Conservation (phyloP, 2,888 invertebrate species). For the Agrotis segetum region DNA sequence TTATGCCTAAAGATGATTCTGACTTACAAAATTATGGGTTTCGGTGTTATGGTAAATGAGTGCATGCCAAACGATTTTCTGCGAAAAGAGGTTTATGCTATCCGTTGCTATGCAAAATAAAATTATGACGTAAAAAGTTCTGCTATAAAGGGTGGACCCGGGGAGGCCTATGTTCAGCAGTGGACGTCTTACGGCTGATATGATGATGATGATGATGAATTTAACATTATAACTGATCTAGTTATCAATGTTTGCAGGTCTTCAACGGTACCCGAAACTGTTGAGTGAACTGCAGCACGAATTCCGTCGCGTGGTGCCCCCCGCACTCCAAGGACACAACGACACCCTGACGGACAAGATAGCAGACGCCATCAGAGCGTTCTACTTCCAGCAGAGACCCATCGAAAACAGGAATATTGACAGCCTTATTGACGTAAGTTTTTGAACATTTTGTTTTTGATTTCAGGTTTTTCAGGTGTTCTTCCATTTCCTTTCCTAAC, state of each 20-base stretch:
- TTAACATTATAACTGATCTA: too few species aligned
- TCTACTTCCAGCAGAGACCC: constrained; percentile 91
- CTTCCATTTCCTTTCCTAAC: not conserved
- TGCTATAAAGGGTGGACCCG: too few species aligned
- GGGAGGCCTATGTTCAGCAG: too few species aligned
- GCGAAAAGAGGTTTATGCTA: too few species aligned
- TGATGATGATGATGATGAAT: too few species aligned
- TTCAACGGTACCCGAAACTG: constrained; percentile 91
- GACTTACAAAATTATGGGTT: too few species aligned
- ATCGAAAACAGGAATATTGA: constrained; percentile 90
- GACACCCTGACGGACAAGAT: constrained; percentile 74
- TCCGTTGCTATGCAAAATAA: too few species aligned
- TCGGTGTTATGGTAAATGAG: too few species aligned
- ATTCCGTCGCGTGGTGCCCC: constrained; percentile 91
- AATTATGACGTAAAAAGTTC: too few species aligned
- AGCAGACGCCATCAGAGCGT: constrained; percentile 88
- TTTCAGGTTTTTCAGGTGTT: not conserved
- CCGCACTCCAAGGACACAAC: constrained; percentile 84
- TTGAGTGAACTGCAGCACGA: constrained; percentile 90
- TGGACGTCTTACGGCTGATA: too few species aligned
- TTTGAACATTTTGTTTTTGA: not conserved
- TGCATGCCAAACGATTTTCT: too few species aligned
- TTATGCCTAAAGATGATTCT: too few species aligned
- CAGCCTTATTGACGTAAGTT: constrained; percentile 90
- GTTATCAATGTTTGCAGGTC: constrained; percentile 78